phyloP scores from a whole-genome alignment of 2,113 vertebrate species.

The Kryptolebias marmoratus region DNA sequence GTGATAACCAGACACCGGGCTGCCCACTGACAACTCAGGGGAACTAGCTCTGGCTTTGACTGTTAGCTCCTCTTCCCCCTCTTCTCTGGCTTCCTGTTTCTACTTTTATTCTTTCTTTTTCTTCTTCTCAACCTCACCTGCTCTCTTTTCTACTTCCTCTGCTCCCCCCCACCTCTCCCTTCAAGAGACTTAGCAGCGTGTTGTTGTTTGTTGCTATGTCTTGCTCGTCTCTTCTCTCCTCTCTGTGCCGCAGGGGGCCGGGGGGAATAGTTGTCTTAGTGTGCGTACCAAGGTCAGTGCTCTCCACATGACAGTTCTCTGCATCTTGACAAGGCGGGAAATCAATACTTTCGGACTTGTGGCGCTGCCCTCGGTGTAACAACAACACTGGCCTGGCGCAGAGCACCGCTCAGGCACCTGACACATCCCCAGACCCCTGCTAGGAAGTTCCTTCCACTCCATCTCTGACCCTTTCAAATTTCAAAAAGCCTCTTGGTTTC shows the following conservation, averaged over 20 bases:
- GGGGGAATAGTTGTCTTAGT: constrained; percentile 93
- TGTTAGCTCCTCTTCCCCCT: constrained; percentile 79
- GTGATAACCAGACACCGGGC: constrained; percentile 83
- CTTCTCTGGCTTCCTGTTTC: constrained; percentile 55
- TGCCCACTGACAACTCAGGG: constrained; percentile 77
- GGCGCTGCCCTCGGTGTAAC: constrained; percentile 98
- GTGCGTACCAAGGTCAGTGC: constrained; percentile 93
- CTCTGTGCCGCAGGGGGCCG: constrained; percentile 75
- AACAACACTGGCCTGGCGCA: constrained; percentile 84
- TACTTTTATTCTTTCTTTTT: constrained; percentile 34
- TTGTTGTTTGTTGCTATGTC: constrained; percentile 85
- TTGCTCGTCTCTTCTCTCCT: constrained; percentile 83
- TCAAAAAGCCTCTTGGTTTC: constrained; percentile 84
- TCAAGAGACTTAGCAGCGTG: constrained; percentile 47
- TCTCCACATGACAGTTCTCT: constrained; percentile 97
- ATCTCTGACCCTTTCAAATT: constrained; percentile 70
- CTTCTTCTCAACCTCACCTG: constrained; percentile 44
- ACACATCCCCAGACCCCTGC: constrained; percentile 88
- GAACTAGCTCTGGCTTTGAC: constrained; percentile 79
- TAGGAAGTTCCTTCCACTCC: constrained; percentile 88
- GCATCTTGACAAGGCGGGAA: constrained; percentile 96
- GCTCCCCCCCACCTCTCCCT: not conserved
- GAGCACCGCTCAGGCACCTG: constrained; percentile 86
- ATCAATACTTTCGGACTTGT: constrained; percentile 99
- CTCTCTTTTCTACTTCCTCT: constrained; percentile 21